These are phyloP conservation scores for Formica selysi DNA, from an alignment of 1,140 invertebrate species.

Conservation along the genomic window DNA sequence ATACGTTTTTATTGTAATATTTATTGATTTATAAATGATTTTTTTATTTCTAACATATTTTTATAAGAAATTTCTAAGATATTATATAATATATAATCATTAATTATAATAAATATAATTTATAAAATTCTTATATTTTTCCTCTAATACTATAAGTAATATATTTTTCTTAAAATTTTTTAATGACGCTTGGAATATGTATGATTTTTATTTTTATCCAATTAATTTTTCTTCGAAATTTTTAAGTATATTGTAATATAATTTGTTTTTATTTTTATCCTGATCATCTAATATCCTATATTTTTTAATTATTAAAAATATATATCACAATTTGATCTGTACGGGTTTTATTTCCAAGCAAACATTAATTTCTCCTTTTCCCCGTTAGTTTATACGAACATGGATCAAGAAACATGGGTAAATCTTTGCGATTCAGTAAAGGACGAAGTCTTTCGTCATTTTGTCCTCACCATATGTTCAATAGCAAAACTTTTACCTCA, in stretches of 20 bases:
- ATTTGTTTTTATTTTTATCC: not conserved
- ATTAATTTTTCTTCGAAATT: not conserved
- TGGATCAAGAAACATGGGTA: not conserved
- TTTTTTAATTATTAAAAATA: constrained; percentile 5
- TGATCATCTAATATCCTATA: not conserved
- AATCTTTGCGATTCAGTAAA: constrained; percentile 1
- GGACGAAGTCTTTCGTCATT: constrained; percentile 1
- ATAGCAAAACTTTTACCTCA: constrained; percentile 56
- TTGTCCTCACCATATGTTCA: constrained; percentile 11
- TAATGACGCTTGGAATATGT: not conserved
- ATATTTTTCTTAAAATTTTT: not conserved
- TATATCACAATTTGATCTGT: not conserved
- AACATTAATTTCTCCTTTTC: not conserved
- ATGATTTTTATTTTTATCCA: not conserved
- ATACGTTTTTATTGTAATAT: not conserved
- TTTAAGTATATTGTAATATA: not conserved
- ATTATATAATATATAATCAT: no score
- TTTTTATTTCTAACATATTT: constrained; percentile 3
- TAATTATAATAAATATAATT: not conserved
- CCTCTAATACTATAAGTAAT: not conserved
- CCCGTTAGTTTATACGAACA: not conserved
- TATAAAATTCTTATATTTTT: not conserved
- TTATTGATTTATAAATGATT: not conserved
- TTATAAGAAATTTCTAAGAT: not conserved
- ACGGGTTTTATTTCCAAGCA: not conserved